Evolutionary conservation across 2,888 invertebrate genomes (phyloP).

Genomic region (Anoplius nigerrimus): DNA sequence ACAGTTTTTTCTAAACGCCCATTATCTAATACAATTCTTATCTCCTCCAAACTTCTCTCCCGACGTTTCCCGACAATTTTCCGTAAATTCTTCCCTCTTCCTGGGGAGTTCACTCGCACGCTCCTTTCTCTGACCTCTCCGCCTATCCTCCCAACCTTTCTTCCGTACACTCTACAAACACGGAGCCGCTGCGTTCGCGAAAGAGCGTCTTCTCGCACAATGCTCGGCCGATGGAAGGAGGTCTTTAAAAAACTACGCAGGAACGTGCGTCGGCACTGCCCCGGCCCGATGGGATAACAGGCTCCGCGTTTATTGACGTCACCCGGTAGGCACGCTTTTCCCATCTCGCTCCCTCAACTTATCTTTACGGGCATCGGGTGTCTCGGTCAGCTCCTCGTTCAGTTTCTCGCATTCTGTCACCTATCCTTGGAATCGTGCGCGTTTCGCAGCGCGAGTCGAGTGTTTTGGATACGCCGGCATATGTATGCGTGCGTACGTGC

Average conservation of each 20-base stretch:
- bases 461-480: too few relatives aligned
- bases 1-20: constrained; percentile 38
- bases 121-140: constrained; percentile 35
- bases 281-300: constrained; percentile 7
- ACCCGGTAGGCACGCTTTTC: constrained; percentile 9
- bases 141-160: constrained; percentile 40
- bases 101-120: constrained; percentile 12
- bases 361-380: neutral
- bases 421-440: neutral
- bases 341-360: neutral
- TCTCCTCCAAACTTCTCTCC: neutral
- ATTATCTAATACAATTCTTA: constrained; percentile 20
- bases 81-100: constrained; percentile 11
- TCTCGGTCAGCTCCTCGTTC: too few relatives aligned
- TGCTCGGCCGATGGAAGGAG: constrained; percentile 28
- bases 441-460: too few relatives aligned
- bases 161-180: constrained; percentile 19
- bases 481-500: too few relatives aligned
- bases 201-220: constrained; percentile 36
- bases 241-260: constrained; percentile 46
- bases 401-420: constrained; percentile 1
- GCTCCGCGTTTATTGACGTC: constrained; percentile 27
- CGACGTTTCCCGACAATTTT: neutral
- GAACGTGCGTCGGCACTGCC: constrained; percentile 21
- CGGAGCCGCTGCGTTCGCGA: constrained; percentile 22